Percentiles rank a stretch among this genome's conserved stretches.
Evolutionary conservation across 30 jellyfish, hydroid and myxozoan genomes (phyloP).

Genomic region (Turritopsis dohrnii): DNA sequence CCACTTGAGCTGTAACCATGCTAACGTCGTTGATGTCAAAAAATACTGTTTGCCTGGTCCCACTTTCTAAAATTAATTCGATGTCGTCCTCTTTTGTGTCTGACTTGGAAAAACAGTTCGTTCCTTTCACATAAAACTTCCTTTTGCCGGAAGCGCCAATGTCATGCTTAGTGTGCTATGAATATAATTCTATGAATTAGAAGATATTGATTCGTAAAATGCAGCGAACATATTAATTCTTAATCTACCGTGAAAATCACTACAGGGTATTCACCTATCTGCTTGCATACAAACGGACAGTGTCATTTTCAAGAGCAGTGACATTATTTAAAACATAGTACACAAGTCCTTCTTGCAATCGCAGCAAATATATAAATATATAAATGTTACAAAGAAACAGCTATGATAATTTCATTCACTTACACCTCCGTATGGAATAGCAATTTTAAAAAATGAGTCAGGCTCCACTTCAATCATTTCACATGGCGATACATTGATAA

Average conservation of each 20-base stretch:
- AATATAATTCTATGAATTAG: not conserved
- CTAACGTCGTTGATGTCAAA: constrained; percentile 28
- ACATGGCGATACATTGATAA: constrained; percentile 92
- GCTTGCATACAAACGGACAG: too few relatives aligned
- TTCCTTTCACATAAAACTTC: constrained; percentile 35
- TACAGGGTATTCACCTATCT: too few relatives aligned
- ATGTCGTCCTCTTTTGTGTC: constrained; percentile 6
- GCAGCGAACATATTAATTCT: too few relatives aligned
- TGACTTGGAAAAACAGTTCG: constrained; percentile 20
- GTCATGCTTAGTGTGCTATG: constrained; percentile 25
- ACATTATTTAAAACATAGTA: too few relatives aligned
- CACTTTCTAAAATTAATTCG: not conserved
- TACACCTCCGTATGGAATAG: constrained; percentile 56
- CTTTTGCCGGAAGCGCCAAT: constrained; percentile 43
- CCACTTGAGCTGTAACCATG: constrained; percentile 25
- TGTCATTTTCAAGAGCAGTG: too few relatives aligned
- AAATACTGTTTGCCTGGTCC: constrained; percentile 51
- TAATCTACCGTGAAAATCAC: too few relatives aligned
- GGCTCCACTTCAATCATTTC: constrained; percentile 57
- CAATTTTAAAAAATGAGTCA: constrained; percentile 44
- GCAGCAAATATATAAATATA: too few relatives aligned
- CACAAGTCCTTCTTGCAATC: too few relatives aligned
- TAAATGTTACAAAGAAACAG: too few relatives aligned
- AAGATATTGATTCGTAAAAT: too few relatives aligned
- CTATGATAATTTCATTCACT: too few relatives aligned